These are phyloP conservation scores for Myotis pilosus DNA, from an alignment of 2,797 vertebrate genomes.

Conservation along the genomic window DNA sequence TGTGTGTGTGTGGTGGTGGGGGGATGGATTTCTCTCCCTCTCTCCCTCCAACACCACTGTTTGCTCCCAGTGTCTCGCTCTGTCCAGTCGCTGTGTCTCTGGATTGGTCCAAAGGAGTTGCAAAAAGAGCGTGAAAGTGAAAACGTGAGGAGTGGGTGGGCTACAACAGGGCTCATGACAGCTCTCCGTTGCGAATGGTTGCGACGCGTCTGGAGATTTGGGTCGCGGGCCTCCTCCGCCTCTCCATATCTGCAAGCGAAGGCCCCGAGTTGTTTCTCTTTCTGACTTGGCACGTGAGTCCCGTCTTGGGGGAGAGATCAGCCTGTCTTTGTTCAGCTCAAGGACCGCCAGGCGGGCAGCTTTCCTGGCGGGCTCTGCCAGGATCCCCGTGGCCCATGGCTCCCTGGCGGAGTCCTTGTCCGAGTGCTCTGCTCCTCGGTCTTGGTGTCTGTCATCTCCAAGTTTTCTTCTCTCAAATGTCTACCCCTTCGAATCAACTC, in stretches of 20 bases:
- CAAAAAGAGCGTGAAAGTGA: constrained; percentile 61
- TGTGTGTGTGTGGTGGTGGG: neutral
- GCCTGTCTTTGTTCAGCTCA: constrained; percentile 80
- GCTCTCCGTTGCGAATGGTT: constrained; percentile 23
- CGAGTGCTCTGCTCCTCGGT: neutral
- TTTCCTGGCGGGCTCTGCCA: constrained; percentile 70
- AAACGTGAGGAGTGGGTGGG: constrained; percentile 63
- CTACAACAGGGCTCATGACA: constrained; percentile 19
- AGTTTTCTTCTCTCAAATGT: constrained; percentile 40
- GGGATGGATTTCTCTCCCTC: neutral
- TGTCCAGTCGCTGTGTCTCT: neutral
- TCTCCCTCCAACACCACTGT: neutral
- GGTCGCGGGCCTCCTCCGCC: neutral
- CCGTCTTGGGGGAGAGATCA: constrained; percentile 70
- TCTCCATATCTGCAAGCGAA: neutral
- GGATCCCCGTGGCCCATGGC: constrained; percentile 50
- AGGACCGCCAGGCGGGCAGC: constrained; percentile 68
- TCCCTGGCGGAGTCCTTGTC: constrained; percentile 42
- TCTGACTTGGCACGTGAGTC: constrained; percentile 66
- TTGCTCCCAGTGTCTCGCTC: constrained; percentile 6
- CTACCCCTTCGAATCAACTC: neutral
- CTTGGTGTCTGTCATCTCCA: constrained; percentile 33
- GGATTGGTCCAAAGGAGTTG: constrained; percentile 64
- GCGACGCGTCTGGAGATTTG: neutral
- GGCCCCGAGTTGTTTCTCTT: constrained; percentile 70